Conservation (phyloP, 2,797 vertebrate species). For the Iguana delicatissima region DNA sequence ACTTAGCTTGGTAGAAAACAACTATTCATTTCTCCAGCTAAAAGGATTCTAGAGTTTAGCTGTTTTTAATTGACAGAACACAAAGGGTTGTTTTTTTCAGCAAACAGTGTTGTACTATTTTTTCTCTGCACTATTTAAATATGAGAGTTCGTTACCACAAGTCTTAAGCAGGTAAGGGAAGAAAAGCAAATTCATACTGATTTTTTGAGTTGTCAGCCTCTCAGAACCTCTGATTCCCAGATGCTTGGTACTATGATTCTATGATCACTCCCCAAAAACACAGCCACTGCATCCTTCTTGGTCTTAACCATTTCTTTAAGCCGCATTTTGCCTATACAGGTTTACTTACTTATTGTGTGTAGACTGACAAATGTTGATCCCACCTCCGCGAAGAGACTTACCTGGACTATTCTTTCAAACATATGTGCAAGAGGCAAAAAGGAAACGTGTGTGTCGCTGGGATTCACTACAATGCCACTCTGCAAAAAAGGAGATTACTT, state of each 20-base stretch:
- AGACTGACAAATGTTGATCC: neutral
- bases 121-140: neutral
- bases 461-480: slow-evolving; percentile 77
- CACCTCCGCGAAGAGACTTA: slow-evolving; percentile 71
- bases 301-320: neutral
- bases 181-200: neutral
- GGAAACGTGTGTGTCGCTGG: slow-evolving; percentile 82
- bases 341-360: neutral
- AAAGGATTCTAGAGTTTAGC: neutral
- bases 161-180: neutral
- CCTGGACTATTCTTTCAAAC: slow-evolving; percentile 86
- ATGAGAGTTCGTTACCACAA: neutral
- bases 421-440: slow-evolving; percentile 88
- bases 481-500: slow-evolving; percentile 74
- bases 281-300: neutral
- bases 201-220: neutral
- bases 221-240: neutral
- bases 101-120: neutral
- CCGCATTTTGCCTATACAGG: neutral
- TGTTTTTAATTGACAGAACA: neutral
- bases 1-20: neutral
- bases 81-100: neutral
- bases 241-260: neutral
- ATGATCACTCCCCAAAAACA: neutral
- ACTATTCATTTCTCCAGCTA: neutral